phyloP scores from a whole-genome alignment of 37 sponge, comb jelly and placozoan genomes.

The Tethya wilhelma region DNA sequence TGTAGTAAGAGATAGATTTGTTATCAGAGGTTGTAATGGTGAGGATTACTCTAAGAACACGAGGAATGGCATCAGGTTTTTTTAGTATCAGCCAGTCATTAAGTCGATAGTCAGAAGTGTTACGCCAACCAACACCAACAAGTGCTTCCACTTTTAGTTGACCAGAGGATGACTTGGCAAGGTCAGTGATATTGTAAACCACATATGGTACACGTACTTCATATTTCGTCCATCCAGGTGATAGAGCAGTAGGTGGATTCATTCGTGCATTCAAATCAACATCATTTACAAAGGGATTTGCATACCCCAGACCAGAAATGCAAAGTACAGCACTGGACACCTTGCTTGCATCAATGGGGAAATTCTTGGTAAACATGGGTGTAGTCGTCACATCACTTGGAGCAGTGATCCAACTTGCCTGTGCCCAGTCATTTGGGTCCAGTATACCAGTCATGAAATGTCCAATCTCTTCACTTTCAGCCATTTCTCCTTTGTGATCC shows the following conservation, averaged over 20 bases:
- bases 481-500: conserved; percentile 45
- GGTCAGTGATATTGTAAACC: conserved; percentile 19
- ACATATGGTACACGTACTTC: conserved; percentile 45
- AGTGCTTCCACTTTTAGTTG: conserved; percentile 20
- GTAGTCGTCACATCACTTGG: not conserved
- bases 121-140: conserved; percentile 63
- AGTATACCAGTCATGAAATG: conserved; percentile 50
- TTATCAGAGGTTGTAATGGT: conserved; percentile 21
- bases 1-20: not conserved
- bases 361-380: conserved; percentile 11
- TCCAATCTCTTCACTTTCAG: conserved; percentile 34
- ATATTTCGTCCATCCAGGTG: conserved; percentile 78
- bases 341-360: not conserved
- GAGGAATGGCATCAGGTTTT: not conserved
- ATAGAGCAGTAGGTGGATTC: conserved; percentile 30
- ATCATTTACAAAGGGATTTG: conserved; percentile 34
- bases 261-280: conserved; percentile 20
- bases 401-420: conserved; percentile 59
- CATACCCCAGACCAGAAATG: conserved; percentile 66
- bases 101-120: conserved; percentile 18
- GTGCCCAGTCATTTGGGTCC: conserved; percentile 7
- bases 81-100: conserved; percentile 7
- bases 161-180: not conserved
- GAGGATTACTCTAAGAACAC: conserved; percentile 32
- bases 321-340: conserved; percentile 17